Base-by-base conservation (phyloP, 2,797 vertebrate genomes). In the Ctenochaetus hawaiiensis region DNA sequence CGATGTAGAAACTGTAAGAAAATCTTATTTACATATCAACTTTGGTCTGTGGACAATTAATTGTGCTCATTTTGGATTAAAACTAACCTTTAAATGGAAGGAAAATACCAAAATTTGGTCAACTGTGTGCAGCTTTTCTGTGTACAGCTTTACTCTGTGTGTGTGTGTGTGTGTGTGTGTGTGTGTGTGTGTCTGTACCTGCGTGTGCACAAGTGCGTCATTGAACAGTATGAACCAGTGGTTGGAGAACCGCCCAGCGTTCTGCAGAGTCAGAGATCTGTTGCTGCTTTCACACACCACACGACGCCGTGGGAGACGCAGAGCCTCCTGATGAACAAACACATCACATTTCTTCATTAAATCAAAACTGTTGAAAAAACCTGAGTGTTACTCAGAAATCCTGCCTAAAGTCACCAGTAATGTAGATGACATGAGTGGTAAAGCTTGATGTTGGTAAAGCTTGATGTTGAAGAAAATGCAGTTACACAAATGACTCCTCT, bases 141-240 rank as follows among this genome's bases (percentile, higher is more conserved):
- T 49, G 26, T 30, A 5, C n/a, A n/a, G n/a, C n/a, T n/a, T n/a
- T n/a, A n/a, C n/a, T n/a, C n/a, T 67, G 47, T 34, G 23, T 52
- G 43, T 57, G 48, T 67, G 48, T 59, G 39, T 34, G 48, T 47
- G 81, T 92, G n/a, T 2, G 17, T 52, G 5, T n/a, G 26, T 67
- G 47, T 34, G 23, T 52, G 44, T 58, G 48, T 67, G 49, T 59
- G 39, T 34, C 44, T 47, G 82, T 92, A 99, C 98, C 98, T 99
- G 98, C 66, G 96, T 97, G 67, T 99, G 98, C 43, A 99, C 97
- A 73, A 99, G 93, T 11, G 96, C 95, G 43, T 99, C 98, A 1
- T 95, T 99, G 88, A 99, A 99, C 67, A 99, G 96, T 71, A 99
- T 98, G 89, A 99, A 99, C 96, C 97, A 97, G 83, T 99, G 98